Conservation (phyloP, 2,888 invertebrate species). For the Silvanus unidentatus region DNA sequence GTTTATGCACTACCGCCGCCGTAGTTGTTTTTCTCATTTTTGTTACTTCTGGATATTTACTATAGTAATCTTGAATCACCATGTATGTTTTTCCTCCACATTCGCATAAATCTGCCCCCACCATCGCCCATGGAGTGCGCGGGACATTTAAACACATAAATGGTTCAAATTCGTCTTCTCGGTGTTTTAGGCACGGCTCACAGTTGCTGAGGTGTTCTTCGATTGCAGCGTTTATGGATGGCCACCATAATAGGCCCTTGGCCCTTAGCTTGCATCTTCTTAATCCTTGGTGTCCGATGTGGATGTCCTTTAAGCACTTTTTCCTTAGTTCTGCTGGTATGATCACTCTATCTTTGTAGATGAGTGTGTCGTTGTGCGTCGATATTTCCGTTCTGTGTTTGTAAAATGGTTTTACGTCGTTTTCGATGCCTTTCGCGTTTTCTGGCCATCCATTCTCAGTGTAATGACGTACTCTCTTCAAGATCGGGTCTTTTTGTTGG, state of each 20-base stretch:
- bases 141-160: not conserved
- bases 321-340: not conserved
- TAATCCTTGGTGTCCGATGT: conserved; percentile 7
- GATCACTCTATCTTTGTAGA: conserved; percentile 6
- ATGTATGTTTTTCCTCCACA: conserved; percentile 2
- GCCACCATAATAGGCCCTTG: conserved; percentile 3
- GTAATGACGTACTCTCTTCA: not conserved
- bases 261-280: not conserved
- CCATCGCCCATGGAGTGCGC: not conserved
- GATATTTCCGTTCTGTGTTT: conserved; percentile 5
- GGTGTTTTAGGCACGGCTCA: conserved; percentile 13
- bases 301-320: not conserved
- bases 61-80: conserved; percentile 18
- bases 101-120: conserved; percentile 7
- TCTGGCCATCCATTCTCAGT: conserved; percentile 2
- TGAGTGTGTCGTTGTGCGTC: not conserved
- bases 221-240: conserved; percentile 3
- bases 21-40: not conserved
- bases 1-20: not conserved
- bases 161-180: not conserved
- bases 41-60: conserved; percentile 16
- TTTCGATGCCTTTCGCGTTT: not conserved
- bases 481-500: not conserved
- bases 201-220: conserved; percentile 14
- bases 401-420: not conserved